Evolutionary conservation across 2,888 invertebrate species (phyloP), one percentile per base, ranked within the genome.

Genomic region (Tachina lurida): DNA sequence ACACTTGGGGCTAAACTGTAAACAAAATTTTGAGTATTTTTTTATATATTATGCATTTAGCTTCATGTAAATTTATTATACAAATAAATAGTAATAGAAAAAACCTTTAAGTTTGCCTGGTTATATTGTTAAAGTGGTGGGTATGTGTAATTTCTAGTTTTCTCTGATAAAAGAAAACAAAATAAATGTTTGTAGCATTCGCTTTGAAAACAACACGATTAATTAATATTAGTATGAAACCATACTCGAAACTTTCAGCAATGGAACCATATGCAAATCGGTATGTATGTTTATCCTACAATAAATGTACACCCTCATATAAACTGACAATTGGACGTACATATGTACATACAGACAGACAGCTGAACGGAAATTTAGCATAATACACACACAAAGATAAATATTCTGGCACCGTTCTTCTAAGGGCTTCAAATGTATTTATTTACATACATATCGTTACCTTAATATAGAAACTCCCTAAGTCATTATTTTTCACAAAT

Each of bases 241-340:
- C 75, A 70, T 45, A 79, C 70, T 76, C 71, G 79, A 75, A 71
- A 79, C 63, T 79, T 79, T 54, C 70, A 79, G 60, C 70, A 54
- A 79, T 62, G 19, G 58, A 78, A 62, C 47, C 52, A 62, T 62
- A n/a, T 54, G 43, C 13, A 45, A 2, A 0, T 31, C 3, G 3
- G 31, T 31, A 31, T 31, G 31, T 4, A 31, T 65, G 12, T 13
- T 54, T 41, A 12, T 22, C 13, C 41, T 4, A 31, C 41, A 47
- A 43, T 43, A 65, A 19, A 45, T 65, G 22, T n/a, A 0, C 22
- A 45, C 13, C 47, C 22, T 22, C 47, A 65, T 10, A 49, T 39
- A 52, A 39, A 60, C 9, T 60, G 58, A 17, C 39, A 68, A 10
- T 31, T 10, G 8, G 22, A 43, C 49, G 39, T 10, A 65, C 65